Base-by-base conservation (phyloP, 2,113 vertebrate genomes). In the Brachyhypopomus occidentalis region DNA sequence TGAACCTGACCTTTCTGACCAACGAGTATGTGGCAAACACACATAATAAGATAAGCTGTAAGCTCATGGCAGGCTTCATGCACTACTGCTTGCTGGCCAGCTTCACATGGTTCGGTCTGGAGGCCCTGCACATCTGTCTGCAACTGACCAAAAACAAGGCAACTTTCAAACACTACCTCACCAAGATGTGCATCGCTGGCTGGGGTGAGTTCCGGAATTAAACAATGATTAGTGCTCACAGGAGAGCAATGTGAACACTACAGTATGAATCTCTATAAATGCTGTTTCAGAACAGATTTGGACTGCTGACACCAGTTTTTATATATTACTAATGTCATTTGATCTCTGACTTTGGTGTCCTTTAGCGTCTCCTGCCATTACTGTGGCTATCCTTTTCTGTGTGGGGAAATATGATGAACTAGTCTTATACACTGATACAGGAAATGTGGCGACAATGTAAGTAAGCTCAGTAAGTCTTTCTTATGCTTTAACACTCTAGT, bases 31-130 rank as follows among this genome's bases (percentile, higher is more conserved):
- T 93, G 0, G 70, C 89, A 0, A 1, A 12, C 0, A 1, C 78
- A n/a, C 71, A 5, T 0, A 80, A 63, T 0, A 0, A 0, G 0
- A 17, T 71, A 0, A 19, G 84, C 9, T 97, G 96, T 77, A 77
- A 67, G 85, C 38, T 84, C 16, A 88, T 90, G 52, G 95, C 90
- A 0, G 93, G 89, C 0, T 0, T 90, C 84, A 93, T 94, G 81
- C 95, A 96, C 76, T 97, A 95, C 87, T 93, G 85, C 81, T 82
- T 96, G 90, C 87, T 97, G 84, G 88, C 91, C 70, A 94, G 90
- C 27, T 96, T 97, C 86, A 95, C 92, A 58, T 96, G 95, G 96
- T 96, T 83, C 5, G 90, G 79, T 0, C 88, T 90, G 27, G 94
- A 96, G 77, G 94, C 93, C 76, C 93, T 94, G 27, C 94, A 97